A percentile compares a stretch with the other conserved stretches of the same genome.
These are phyloP conservation scores for Sebastes vulpes DNA, from an alignment of 2,797 vertebrate species.

Conservation along the genomic window DNA sequence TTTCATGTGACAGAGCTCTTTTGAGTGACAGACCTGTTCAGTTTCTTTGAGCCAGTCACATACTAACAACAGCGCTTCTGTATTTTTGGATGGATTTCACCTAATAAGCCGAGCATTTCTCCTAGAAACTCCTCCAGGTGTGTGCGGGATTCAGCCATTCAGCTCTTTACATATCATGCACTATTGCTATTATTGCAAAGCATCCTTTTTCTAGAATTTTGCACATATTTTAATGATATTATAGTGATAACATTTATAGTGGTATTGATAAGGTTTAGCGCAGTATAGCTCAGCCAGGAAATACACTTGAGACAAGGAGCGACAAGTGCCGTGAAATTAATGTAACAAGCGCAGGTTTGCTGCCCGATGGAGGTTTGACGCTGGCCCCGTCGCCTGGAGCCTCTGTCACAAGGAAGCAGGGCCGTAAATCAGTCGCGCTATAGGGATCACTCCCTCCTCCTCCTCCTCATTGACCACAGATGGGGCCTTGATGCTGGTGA, in stretches of 20 bases:
- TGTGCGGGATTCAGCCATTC: neutral
- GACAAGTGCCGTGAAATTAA: conserved; percentile 39
- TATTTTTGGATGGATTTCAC: neutral
- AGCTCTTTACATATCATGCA: neutral
- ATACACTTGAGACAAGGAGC: conserved; percentile 19
- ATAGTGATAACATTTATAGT: neutral
- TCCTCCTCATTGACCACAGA: conserved; percentile 6
- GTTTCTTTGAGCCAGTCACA: conserved; percentile 10
- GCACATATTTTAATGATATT: neutral
- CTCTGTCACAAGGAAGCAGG: neutral
- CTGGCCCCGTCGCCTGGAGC: conserved; percentile 3
- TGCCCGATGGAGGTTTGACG: conserved; percentile 16
- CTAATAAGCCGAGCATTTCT: neutral
- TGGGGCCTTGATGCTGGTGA: neutral
- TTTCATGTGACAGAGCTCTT: conserved; percentile 11
- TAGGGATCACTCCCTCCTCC: neutral
- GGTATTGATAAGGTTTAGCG: conserved; percentile 1
- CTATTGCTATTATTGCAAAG: neutral
- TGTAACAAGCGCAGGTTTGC: conserved; percentile 46
- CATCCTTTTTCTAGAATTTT: neutral
- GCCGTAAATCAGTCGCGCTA: conserved; percentile 33
- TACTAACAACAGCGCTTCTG: neutral
- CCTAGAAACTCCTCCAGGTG: neutral
- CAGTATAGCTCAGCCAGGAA: conserved; percentile 2
- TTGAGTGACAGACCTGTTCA: conserved; percentile 23